Evolutionary conservation across 2,797 vertebrate genomes (phyloP), one percentile per base, ranked within the genome.

Genomic region (Xenentodon cancila): DNA sequence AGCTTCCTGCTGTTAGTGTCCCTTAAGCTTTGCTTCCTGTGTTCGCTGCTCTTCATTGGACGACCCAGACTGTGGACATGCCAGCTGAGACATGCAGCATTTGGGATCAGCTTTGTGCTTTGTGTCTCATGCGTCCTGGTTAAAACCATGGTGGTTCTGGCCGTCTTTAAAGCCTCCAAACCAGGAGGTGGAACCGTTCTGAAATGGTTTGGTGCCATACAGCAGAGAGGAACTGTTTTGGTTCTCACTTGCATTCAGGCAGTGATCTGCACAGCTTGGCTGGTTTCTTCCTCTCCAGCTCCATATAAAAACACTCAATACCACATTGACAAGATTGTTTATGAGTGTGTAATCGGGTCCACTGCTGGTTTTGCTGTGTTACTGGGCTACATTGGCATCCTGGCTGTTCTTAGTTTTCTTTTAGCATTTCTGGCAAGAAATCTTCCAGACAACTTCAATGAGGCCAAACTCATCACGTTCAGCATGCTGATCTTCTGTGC

Each of bases 401-500:
- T 92, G 32, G 89, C 91, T 5, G 6, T 71, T 2, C 63, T 88
- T 8, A 86, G 90, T 18, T 86, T 89, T 47, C 11, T 91, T 16
- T n/a, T 91, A 7, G 90, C 91, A 3, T 91, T 91, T 45, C 22
- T 90, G 40, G 84, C 87, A 13, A 83, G 90, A 16, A 90, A 91
- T 46, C 87, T 92, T 37, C 91, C 91, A 15, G 86, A 91, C 52
- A 88, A 68, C 44, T 91, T 92, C 22, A 89, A 90, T 52, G 91
- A 91, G 64, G 90, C 88, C 57, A 90, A 90, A 61, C 61, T 88
- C 27, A 92, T 92, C 50, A 91, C 89, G 8, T 92, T 91, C 66
- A 89, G 91, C 47, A 91, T 92, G 91, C 12, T 92, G 32, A 85
- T 91, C 13, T 91, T 91, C 69, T 90, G 80, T 55, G 87, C 86